A percentile compares a stretch with the other conserved stretches of the same genome.
Evolutionary conservation across 1,140 invertebrate species (phyloP).

Genomic region (Drosophila bifasciata): DNA sequence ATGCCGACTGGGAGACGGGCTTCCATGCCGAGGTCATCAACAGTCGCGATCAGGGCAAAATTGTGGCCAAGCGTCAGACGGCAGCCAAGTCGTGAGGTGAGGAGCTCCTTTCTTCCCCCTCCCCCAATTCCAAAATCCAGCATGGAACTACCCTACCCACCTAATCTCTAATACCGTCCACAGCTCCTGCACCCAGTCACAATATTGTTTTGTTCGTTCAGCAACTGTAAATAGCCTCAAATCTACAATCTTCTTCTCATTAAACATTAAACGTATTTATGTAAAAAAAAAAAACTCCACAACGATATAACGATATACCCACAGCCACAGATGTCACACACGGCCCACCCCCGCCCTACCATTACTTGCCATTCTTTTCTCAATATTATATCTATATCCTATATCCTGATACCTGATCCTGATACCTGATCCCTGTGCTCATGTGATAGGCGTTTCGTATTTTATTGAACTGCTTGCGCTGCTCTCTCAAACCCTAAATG

Average conservation of each 20-base stretch:
- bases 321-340: slow-evolving; percentile 34
- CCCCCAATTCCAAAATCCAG: not conserved
- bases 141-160: not conserved
- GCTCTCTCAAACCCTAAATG: slow-evolving; percentile 59
- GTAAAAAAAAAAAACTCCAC: slow-evolving; percentile 46
- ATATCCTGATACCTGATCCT: slow-evolving; percentile 17
- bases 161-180: not conserved
- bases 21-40: slow-evolving; percentile 91
- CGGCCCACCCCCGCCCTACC: slow-evolving; percentile 38
- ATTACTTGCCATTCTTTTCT: slow-evolving; percentile 15
- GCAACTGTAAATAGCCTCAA: slow-evolving; percentile 78
- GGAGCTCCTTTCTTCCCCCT: not conserved
- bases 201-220: slow-evolving; percentile 55
- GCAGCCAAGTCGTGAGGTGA: slow-evolving; percentile 72
- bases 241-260: slow-evolving; percentile 72
- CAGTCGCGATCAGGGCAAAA: slow-evolving; percentile 84
- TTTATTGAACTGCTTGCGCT: slow-evolving; percentile 60
- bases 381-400: slow-evolving; percentile 10
- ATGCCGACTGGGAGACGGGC: slow-evolving; percentile 91
- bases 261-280: slow-evolving; percentile 80
- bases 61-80: slow-evolving; percentile 73
- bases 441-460: slow-evolving; percentile 69
- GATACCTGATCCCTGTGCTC: slow-evolving; percentile 56
- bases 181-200: slow-evolving; percentile 23
- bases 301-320: slow-evolving; percentile 33